A percentile compares a stretch with the other conserved stretches of the same genome.
These are phyloP conservation scores for Gambusia holbrooki DNA, from an alignment of 2,113 vertebrate genomes.

Conservation along the genomic window DNA sequence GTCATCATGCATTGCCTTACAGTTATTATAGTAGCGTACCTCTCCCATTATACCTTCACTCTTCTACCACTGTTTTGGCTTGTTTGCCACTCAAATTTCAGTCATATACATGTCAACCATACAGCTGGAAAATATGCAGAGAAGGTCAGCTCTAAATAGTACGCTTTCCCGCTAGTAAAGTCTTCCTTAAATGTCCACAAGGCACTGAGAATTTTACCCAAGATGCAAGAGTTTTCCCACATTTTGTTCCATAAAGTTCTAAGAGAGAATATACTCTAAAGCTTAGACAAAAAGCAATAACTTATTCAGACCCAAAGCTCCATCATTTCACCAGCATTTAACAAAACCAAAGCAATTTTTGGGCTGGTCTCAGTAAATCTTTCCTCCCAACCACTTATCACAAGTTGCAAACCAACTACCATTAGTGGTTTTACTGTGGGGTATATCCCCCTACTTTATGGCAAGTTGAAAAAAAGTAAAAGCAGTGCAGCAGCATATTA, in stretches of 20 bases:
- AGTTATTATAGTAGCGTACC: constrained; percentile 79
- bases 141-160: constrained; percentile 61
- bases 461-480: constrained; percentile 53
- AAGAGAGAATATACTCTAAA: constrained; percentile 47
- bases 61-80: constrained; percentile 61
- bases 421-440: constrained; percentile 78
- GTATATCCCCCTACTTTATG: constrained; percentile 77
- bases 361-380: constrained; percentile 77
- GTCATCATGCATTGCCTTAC: constrained; percentile 76
- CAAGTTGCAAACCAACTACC: constrained; percentile 74
- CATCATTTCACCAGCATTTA: constrained; percentile 68
- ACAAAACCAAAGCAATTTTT: constrained; percentile 74
- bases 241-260: constrained; percentile 40
- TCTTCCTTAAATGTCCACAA: constrained; percentile 35
- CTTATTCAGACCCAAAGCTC: constrained; percentile 47
- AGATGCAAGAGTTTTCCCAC: constrained; percentile 13
- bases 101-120: constrained; percentile 60
- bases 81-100: constrained; percentile 66
- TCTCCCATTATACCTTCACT: constrained; percentile 79
- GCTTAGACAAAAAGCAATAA: constrained; percentile 51
- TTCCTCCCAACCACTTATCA: constrained; percentile 76
- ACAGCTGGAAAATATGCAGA: constrained; percentile 57
- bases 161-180: constrained; percentile 62
- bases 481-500: constrained; percentile 63
- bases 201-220: constrained; percentile 31